Evolutionary conservation across 2,888 invertebrate genomes (phyloP), one percentile per base, ranked within the genome.

Genomic region (Furcula furcula): DNA sequence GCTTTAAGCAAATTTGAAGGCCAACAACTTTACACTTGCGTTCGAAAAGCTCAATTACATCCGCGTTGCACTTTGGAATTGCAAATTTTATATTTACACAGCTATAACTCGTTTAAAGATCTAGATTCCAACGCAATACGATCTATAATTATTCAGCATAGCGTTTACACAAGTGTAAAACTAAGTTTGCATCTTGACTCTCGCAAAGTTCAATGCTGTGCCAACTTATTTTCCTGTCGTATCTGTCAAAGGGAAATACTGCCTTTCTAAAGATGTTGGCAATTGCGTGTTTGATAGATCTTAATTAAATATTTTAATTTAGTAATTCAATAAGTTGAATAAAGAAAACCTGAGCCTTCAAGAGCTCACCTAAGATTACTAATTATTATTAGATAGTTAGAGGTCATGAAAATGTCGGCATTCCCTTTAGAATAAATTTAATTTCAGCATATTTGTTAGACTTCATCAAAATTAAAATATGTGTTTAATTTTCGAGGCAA

Each of bases 41-140:
- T 73, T 77, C 75, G 75, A 75, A 76, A 80, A 76, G 74, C 71
- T 77, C 49, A 61, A 55, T 72, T 57, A 75, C 59, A 79, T 86
- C 84, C 84, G 86, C 68, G 65, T 84, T 73, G 60, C 61, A 57
- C 53, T 48, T 64, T 53, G 43, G 40, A 51, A 50, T 43, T 40
- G 53, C 59, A 48, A 54, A 31, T 34, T 52, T n/a, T 64, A 54
- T 21, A 9, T 36, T 48, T 53, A 38, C 46, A 21, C 36, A 21
- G 37, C 29, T 35, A 35, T 51, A 47, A 50, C 36, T 14, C 22
- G n/a, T 28, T n/a, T 9, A 13, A 16, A 34, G 29, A 25, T 34
- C 39, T 53, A 11, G 71, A 66, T 49, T 30, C 4, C 33, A 43
- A 48, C 12, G 42, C 1, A 4, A 34, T 68, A 75, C 42, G 48